Evolutionary conservation across 2,888 invertebrate genomes (phyloP), one percentile per base, ranked within the genome.

Genomic region (Xestoiulus laeticollis): DNA sequence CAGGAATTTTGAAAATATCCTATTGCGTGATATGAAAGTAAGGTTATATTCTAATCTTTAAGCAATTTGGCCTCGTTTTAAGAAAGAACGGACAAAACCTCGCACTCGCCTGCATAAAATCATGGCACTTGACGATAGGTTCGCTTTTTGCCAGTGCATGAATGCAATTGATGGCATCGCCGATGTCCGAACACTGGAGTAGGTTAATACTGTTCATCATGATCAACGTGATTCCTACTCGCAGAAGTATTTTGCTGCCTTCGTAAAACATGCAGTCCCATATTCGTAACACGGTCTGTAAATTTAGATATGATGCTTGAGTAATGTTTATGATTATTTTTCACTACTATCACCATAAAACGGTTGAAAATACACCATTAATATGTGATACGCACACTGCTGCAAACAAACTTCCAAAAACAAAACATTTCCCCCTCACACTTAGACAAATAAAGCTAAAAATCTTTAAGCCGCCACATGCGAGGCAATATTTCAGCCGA

Each of bases 241-340:
- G 94, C 92, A 98, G 96, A 90, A 99, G 93, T 90, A 98, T 95
- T 93, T 98, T 98, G 89, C 96, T 96, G 83, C 98, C 98, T 92
- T 99, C 98, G 90, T 96, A 96, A 93, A 99, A 98, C 89, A 98
- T 93, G 91, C 98, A 97, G 92, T 99, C 98, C 98, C 98, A 98
- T 92, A 98, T 96, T 91, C 98, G 94, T 32, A 98, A 93, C 82
- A 98, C 97, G 10, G 98, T 98, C 94, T 95, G 59, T 19, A 88
- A 84, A 78, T 30, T 38, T 5, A 8, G 38, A 8, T 38, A 38
- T 8, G 38, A 38, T 8, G 8, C 8, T 38, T 38, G 38, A 38
- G 2, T 38, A 5, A 8, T 38, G 1, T 38, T 38, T 8, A 38
- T 5, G 38, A 38, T 5, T 5, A 38, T 38, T 38, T 38, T n/a